Percentiles rank a stretch among this genome's conserved stretches.
Evolutionary conservation across 2,888 invertebrate genomes (phyloP).

Genomic region (Dryobota labecula): DNA sequence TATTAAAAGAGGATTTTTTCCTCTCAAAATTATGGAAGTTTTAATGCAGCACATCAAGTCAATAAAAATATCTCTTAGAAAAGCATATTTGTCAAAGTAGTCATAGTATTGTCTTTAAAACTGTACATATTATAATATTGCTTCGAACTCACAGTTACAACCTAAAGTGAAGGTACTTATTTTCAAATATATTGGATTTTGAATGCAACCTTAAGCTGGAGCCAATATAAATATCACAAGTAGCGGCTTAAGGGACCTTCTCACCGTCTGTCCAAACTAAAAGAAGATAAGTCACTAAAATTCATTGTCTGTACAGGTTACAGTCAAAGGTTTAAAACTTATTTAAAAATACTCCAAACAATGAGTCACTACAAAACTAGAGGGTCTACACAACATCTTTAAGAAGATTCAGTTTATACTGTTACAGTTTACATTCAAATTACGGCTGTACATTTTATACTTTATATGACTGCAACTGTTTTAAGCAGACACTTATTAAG

Average conservation of each 20-base stretch:
- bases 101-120: conserved; percentile 77
- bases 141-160: conserved; percentile 73
- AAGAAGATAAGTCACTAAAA: conserved; percentile 82
- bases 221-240: conserved; percentile 87
- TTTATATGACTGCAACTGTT: conserved; percentile 69
- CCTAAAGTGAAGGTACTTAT: conserved; percentile 69
- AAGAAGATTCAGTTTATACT: conserved; percentile 80
- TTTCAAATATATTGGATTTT: conserved; percentile 69
- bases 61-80: conserved; percentile 78
- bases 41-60: conserved; percentile 75
- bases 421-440: conserved; percentile 80
- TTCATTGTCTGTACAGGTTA: conserved; percentile 86
- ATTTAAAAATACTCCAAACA: conserved; percentile 88
- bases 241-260: conserved; percentile 80
- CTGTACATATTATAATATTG: conserved; percentile 75
- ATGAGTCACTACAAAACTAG: conserved; percentile 85
- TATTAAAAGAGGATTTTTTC: conserved; percentile 76
- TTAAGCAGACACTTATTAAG: conserved; percentile 74
- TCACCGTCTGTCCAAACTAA: conserved; percentile 73
- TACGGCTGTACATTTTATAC: conserved; percentile 86
- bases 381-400: conserved; percentile 84
- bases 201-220: conserved; percentile 75
- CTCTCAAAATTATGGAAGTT: conserved; percentile 77
- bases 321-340: conserved; percentile 88
- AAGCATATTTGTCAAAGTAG: conserved; percentile 76